A percentile compares a stretch with the other conserved stretches of the same genome.
phyloP scores from a whole-genome alignment of 2,113 vertebrate species.

The Bombycilla garrulus region DNA sequence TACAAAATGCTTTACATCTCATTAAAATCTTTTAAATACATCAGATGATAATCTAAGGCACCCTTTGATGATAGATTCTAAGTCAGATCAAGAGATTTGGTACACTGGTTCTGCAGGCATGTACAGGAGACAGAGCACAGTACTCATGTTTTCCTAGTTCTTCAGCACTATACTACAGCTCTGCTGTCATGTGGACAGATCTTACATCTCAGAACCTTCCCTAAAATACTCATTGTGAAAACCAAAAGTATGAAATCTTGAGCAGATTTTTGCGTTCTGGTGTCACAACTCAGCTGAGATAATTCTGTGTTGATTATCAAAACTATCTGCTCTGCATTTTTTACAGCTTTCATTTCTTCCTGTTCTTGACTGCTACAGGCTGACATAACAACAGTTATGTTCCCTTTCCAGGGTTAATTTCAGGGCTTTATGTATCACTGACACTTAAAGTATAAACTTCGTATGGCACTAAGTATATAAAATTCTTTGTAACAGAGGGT shows the following conservation, averaged over 20 bases:
- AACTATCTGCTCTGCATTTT: not conserved
- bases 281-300: not conserved
- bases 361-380: not conserved
- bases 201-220: not conserved
- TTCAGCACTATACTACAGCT: not conserved
- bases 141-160: not conserved
- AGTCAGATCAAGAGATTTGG: not conserved
- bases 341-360: not conserved
- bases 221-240: not conserved
- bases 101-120: not conserved
- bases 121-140: rapidly evolving
- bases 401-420: not conserved
- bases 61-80: not conserved
- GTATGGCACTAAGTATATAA: not conserved
- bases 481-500: not conserved
- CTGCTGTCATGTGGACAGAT: not conserved
- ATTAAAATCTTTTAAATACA: not conserved
- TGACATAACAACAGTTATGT: not conserved
- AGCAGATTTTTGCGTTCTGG: not conserved
- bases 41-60: not conserved
- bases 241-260: not conserved
- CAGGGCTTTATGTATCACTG: not conserved
- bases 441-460: not conserved
- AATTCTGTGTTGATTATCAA: not conserved
- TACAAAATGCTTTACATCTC: not conserved